Evolutionary conservation across 2,113 vertebrate genomes (phyloP).

Genomic region (Dromaius novaehollandiae): DNA sequence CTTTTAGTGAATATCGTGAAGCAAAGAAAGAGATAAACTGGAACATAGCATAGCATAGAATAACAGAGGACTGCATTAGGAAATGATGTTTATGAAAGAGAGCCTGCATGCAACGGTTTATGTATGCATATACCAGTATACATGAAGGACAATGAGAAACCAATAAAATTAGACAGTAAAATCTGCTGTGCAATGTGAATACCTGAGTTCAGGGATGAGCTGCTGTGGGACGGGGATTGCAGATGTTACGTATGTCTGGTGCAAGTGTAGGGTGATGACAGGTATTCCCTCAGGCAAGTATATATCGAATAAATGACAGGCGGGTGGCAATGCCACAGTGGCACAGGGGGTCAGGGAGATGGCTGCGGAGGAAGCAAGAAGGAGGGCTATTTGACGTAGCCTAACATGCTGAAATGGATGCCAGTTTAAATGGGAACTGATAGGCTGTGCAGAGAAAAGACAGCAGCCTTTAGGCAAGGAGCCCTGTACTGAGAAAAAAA

Average conservation of each 20-base stretch:
- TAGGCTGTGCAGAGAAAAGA: neutral
- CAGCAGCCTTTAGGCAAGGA: neutral
- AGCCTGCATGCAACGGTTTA: fast-evolving
- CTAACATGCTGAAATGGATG: neutral
- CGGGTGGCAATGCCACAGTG: neutral
- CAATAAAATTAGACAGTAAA: neutral
- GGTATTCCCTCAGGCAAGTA: neutral
- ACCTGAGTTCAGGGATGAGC: neutral
- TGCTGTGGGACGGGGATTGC: neutral
- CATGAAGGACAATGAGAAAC: neutral
- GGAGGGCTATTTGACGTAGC: neutral
- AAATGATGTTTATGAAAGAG: neutral
- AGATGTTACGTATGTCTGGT: neutral
- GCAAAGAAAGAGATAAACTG: neutral
- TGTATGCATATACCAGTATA: neutral
- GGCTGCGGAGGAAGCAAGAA: neutral
- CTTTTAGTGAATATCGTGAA: neutral
- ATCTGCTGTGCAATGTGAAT: neutral
- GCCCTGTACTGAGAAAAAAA: neutral
- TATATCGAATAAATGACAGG: neutral
- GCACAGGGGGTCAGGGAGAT: neutral
- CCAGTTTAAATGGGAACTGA: neutral
- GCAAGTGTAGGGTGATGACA: neutral
- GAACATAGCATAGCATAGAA: neutral
- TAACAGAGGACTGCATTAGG: neutral